phyloP scores from a whole-genome alignment of 1,140 invertebrate genomes.

The Proales similis region DNA sequence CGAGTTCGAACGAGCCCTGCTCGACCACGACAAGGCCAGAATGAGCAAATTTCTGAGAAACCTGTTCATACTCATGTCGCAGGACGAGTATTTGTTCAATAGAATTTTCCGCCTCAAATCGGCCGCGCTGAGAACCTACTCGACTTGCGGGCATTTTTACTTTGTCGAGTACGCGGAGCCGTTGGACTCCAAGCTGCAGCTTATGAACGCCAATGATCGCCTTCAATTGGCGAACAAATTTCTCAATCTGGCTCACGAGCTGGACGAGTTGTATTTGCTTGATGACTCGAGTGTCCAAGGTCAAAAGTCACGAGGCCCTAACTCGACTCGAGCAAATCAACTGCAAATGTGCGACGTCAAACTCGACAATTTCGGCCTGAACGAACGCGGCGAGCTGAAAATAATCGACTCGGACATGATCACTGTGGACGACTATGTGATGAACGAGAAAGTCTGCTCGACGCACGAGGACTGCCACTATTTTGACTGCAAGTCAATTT shows the following conservation, averaged over 20 bases:
- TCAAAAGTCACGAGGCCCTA: too few relatives aligned
- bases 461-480: constrained; percentile 35
- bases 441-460: constrained; percentile 1
- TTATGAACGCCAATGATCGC: constrained; percentile 1
- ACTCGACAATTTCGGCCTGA: constrained; percentile 33
- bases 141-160: constrained; percentile 32
- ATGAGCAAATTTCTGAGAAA: constrained; percentile 26
- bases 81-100: constrained; percentile 35
- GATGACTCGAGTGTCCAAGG: background rate
- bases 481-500: constrained; percentile 36
- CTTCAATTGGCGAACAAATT: constrained; percentile 10
- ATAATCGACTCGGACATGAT: constrained; percentile 33
- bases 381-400: constrained; percentile 4
- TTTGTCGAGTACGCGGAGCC: constrained; percentile 19
- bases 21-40: background rate
- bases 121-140: constrained; percentile 17
- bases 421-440: constrained; percentile 12
- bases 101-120: constrained; percentile 18
- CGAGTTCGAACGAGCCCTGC: background rate
- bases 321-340: too few relatives aligned
- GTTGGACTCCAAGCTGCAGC: background rate
- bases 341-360: constrained; percentile 37
- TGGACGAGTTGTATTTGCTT: constrained; percentile 15
- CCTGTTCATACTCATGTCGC: constrained; percentile 5
- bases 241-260: constrained; percentile 2